A percentile compares a stretch with the other conserved stretches of the same genome.
Conservation (phyloP, 2,888 invertebrate genomes). For the Nemotelus nigrinus region DNA sequence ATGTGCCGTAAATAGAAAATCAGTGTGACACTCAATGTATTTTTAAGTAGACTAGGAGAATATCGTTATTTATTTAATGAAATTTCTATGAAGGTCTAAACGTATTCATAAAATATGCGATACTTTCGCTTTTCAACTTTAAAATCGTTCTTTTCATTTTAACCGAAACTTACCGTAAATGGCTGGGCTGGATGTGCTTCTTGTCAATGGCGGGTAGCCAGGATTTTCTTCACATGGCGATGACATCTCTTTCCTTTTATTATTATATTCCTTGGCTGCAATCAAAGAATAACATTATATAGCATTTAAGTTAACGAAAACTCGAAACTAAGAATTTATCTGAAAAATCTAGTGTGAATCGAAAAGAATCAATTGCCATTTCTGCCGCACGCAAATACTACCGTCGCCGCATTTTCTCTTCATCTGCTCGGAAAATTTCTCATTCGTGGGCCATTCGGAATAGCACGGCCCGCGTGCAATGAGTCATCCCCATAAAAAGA, state of each 20-base stretch:
- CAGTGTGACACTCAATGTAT: no score
- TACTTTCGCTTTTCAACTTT: no score
- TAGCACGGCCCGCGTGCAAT: slow-evolving; percentile 6
- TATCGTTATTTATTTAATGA: background rate
- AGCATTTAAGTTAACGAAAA: background rate
- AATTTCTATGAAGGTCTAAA: background rate
- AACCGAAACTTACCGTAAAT: slow-evolving; percentile 61
- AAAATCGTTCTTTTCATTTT: no score
- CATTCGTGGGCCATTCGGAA: slow-evolving; percentile 18
- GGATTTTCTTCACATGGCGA: slow-evolving; percentile 69
- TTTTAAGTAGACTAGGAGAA: no score
- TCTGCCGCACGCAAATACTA: background rate
- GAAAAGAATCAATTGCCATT: background rate
- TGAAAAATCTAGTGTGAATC: background rate
- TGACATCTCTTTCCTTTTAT: slow-evolving; percentile 71
- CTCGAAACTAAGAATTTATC: no score
- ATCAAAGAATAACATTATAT: slow-evolving; percentile 51
- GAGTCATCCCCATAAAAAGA: slow-evolving; percentile 34
- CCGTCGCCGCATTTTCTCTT: slow-evolving; percentile 1
- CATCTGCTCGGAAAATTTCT: slow-evolving; percentile 7
- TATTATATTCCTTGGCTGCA: slow-evolving; percentile 76
- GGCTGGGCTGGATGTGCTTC: slow-evolving; percentile 68
- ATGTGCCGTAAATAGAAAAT: no score
- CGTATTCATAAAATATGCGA: slow-evolving; percentile 1
- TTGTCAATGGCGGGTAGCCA: slow-evolving; percentile 63